Conservation (phyloP, 2,888 invertebrate genomes). For the Melanostoma mellinum region DNA sequence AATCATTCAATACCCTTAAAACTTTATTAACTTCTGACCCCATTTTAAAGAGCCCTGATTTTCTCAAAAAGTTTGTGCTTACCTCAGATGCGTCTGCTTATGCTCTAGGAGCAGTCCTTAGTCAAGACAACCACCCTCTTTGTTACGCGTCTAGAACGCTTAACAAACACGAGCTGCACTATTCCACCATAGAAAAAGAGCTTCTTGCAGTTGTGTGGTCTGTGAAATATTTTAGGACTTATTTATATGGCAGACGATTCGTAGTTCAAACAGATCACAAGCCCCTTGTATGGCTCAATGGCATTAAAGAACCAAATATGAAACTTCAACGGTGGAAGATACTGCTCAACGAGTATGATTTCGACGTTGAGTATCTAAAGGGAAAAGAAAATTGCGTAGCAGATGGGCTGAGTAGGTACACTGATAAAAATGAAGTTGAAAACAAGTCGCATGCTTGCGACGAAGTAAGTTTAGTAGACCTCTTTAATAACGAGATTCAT, state of each 20-base stretch:
- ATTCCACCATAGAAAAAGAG: conserved; percentile 77
- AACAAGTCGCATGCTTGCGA: conserved; percentile 37
- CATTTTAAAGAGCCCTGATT: too few relatives aligned
- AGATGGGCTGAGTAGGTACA: conserved; percentile 74
- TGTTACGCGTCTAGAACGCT: conserved; percentile 66
- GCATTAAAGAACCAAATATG: conserved; percentile 44
- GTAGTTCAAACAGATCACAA: conserved; percentile 6
- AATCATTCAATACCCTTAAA: too few relatives aligned
- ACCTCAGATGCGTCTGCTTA: too few relatives aligned
- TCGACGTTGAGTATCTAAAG: conserved; percentile 48
- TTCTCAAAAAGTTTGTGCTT: too few relatives aligned
- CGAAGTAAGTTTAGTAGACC: not conserved
- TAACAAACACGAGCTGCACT: conserved; percentile 71
- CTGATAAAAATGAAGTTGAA: not conserved
- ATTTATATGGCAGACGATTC: conserved; percentile 78
- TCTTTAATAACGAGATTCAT: too few relatives aligned
- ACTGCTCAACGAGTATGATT: conserved; percentile 77
- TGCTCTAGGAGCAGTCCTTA: too few relatives aligned
- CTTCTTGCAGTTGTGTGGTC: conserved; percentile 77
- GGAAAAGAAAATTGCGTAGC: conserved; percentile 58
- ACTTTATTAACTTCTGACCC: too few relatives aligned
- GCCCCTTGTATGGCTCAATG: conserved; percentile 64
- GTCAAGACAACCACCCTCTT: conserved; percentile 42
- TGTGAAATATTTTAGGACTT: conserved; percentile 77
- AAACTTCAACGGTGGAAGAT: conserved; percentile 78